Conservation (phyloP, 2,113 vertebrate genomes). For the Marmota monax region DNA sequence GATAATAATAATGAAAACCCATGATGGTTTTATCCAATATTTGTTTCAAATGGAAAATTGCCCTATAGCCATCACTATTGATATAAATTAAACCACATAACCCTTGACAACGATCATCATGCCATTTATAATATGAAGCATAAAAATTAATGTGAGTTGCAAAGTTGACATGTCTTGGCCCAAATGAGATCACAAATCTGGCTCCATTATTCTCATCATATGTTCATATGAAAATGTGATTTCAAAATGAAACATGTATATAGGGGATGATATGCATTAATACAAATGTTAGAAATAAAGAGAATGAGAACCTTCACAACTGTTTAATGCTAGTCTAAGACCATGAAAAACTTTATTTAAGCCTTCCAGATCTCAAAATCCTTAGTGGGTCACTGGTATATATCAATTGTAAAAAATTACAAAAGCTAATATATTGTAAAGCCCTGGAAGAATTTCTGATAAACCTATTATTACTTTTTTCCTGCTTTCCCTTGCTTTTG, state of each 20-base stretch:
- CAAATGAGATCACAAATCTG: neutral
- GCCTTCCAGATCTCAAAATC: neutral
- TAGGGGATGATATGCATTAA: neutral
- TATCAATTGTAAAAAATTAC: neutral
- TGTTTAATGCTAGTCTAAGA: neutral
- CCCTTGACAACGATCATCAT: neutral
- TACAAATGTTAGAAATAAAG: neutral
- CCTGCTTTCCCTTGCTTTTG: neutral
- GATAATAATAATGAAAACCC: neutral
- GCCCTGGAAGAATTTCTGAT: neutral
- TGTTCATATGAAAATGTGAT: neutral
- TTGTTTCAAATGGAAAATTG: constrained; percentile 8
- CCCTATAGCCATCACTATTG: neutral
- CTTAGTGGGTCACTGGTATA: neutral
- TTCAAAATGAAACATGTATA: neutral
- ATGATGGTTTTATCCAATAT: neutral
- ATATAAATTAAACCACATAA: neutral
- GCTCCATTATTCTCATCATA: neutral
- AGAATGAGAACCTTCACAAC: neutral
- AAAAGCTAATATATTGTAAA: neutral
- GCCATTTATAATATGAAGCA: neutral
- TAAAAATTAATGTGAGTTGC: neutral
- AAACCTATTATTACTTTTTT: neutral
- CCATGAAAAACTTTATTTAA: neutral
- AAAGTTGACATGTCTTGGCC: neutral